Conservation (phyloP, 1,140 invertebrate genomes). For the Rhopalosiphum maidis region DNA sequence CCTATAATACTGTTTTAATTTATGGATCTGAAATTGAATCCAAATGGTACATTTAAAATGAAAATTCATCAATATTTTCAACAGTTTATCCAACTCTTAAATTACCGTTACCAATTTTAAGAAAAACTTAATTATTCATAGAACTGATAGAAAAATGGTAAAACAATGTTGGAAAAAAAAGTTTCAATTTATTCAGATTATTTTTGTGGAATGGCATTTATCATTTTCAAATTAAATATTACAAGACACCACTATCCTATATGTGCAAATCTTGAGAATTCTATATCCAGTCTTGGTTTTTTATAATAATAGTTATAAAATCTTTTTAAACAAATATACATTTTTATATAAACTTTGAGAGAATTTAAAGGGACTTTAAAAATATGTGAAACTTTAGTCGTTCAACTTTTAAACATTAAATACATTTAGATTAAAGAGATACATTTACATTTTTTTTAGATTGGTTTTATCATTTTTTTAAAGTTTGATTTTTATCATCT, state of each 20-base stretch:
- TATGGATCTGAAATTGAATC: neutral
- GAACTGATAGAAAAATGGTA: neutral
- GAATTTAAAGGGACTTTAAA: neutral
- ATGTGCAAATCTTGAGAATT: neutral
- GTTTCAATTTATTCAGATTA: neutral
- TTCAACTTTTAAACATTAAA: conserved; percentile 10
- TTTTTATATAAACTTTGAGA: neutral
- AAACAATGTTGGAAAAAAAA: neutral
- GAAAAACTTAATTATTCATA: neutral
- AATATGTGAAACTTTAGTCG: neutral
- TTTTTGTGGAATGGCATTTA: neutral
- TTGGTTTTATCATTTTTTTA: neutral
- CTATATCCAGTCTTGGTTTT: neutral
- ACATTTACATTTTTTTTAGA: neutral
- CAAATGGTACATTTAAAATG: neutral
- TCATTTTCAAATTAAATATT: neutral
- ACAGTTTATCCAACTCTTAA: neutral
- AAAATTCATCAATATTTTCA: neutral
- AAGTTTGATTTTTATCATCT: neutral
- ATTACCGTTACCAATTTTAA: neutral
- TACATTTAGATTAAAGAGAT: neutral
- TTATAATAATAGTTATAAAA: neutral
- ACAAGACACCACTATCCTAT: neutral
- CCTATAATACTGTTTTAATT: neutral
- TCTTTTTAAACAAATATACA: neutral